Conservation (phyloP, 1,140 invertebrate species). For the Vollenhovia emeryi region DNA sequence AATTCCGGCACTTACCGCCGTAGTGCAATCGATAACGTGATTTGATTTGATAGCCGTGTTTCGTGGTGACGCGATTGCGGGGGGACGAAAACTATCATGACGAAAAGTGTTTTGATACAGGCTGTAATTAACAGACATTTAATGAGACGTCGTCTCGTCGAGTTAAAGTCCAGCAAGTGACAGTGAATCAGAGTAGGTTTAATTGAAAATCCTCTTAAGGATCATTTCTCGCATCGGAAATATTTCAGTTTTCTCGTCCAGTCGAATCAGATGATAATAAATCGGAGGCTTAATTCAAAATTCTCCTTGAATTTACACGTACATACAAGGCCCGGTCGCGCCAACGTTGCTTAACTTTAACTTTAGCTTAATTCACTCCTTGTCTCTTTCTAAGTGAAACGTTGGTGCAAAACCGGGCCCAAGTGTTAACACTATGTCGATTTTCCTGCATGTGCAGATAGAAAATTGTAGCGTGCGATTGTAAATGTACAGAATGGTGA, state of each 20-base stretch:
- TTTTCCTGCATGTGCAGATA: neutral
- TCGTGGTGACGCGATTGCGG: neutral
- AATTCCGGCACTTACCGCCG: conserved; percentile 32
- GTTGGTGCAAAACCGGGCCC: too few relatives aligned
- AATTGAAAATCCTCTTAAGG: neutral
- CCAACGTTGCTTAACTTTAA: too few relatives aligned
- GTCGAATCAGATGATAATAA: neutral
- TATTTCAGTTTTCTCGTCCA: neutral
- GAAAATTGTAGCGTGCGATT: neutral
- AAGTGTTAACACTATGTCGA: neutral
- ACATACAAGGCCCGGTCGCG: too few relatives aligned
- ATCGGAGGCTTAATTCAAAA: neutral
- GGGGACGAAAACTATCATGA: neutral
- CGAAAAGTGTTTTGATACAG: neutral
- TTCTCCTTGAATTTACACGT: neutral
- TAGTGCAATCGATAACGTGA: conserved; percentile 28
- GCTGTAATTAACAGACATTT: neutral
- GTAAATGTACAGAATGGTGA: neutral
- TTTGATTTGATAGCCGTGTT: conserved; percentile 45
- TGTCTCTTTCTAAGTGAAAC: too few relatives aligned
- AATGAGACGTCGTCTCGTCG: neutral
- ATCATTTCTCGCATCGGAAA: neutral
- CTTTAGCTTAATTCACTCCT: too few relatives aligned
- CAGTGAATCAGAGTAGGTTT: neutral
- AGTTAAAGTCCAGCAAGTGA: too few relatives aligned